Percentiles rank a stretch among this genome's conserved stretches.
Conservation (phyloP, 2,797 vertebrate species). For the Odontamblyopus rebecca region DNA sequence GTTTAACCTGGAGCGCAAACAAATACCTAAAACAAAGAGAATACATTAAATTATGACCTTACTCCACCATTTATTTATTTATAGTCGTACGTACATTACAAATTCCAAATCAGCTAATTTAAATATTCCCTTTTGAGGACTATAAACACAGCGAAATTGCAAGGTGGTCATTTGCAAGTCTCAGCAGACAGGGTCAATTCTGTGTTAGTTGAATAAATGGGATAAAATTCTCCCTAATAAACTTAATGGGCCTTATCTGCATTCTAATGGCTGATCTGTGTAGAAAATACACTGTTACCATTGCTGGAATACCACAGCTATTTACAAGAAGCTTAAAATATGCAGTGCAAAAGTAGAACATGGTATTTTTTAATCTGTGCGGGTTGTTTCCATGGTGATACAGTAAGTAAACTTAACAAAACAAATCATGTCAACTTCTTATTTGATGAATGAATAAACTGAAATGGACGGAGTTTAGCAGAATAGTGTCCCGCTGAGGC, state of each 20-base stretch:
- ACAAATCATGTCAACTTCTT: constrained; percentile 34
- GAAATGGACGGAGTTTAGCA: not conserved
- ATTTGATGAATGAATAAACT: constrained; percentile 7
- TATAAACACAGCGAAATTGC: not conserved
- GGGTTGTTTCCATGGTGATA: not conserved
- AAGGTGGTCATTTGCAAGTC: not conserved
- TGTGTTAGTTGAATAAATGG: not conserved
- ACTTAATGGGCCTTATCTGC: constrained; percentile 37
- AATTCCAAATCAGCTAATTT: not conserved
- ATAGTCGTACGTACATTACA: not conserved
- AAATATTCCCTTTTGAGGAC: not conserved
- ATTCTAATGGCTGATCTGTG: constrained; percentile 14
- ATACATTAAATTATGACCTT: not conserved
- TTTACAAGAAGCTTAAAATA: constrained; percentile 6
- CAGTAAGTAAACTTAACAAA: constrained; percentile 31
- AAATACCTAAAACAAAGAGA: constrained; percentile 81
- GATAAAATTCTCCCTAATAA: constrained; percentile 7
- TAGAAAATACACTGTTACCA: not conserved
- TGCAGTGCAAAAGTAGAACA: not conserved
- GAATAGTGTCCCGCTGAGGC: constrained; percentile 3
- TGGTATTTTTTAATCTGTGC: not conserved
- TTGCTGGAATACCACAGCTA: not conserved
- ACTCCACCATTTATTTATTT: too few relatives aligned
- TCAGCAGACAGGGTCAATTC: constrained; percentile 1
- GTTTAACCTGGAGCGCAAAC: constrained; percentile 94